Evolutionary conservation across 2,888 invertebrate genomes (phyloP).

Genomic region (Pherbina coryleti): DNA sequence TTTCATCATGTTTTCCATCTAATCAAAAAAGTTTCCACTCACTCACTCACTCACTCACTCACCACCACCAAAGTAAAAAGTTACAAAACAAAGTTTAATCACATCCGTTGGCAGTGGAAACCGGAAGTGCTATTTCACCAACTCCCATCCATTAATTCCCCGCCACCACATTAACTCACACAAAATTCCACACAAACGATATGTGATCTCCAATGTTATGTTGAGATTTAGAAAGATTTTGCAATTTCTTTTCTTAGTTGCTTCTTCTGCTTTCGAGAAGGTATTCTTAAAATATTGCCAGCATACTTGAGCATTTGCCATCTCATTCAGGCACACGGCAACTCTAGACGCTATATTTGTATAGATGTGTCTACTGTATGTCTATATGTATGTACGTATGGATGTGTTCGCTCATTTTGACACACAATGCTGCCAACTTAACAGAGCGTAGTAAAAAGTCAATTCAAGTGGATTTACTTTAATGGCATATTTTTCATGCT

Average conservation of each 20-base stretch:
- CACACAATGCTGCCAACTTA: conserved; percentile 34
- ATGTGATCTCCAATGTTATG: conserved; percentile 8
- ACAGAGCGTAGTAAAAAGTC: conserved; percentile 50
- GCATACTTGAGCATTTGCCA: not conserved
- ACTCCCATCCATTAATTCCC: too few relatives aligned
- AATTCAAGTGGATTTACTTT: conserved; percentile 60
- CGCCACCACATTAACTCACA: too few relatives aligned
- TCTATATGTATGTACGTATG: too few relatives aligned
- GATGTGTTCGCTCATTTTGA: not conserved
- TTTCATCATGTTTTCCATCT: too few relatives aligned
- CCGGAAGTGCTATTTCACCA: not conserved
- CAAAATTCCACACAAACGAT: conserved; percentile 1
- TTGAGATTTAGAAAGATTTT: conserved; percentile 4
- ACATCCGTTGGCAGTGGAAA: not conserved
- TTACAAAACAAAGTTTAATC: not conserved
- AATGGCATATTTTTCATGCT: conserved; percentile 50
- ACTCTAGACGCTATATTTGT: not conserved
- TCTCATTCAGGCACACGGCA: not conserved
- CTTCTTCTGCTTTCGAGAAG: not conserved
- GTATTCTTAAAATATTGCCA: not conserved
- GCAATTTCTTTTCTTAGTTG: not conserved
- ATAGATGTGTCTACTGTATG: too few relatives aligned
- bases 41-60: too few relatives aligned
- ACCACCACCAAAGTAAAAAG: too few relatives aligned
- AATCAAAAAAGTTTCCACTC: too few relatives aligned